Evolutionary conservation across 2,113 vertebrate genomes (phyloP).

Genomic region (Leuciscus idus): DNA sequence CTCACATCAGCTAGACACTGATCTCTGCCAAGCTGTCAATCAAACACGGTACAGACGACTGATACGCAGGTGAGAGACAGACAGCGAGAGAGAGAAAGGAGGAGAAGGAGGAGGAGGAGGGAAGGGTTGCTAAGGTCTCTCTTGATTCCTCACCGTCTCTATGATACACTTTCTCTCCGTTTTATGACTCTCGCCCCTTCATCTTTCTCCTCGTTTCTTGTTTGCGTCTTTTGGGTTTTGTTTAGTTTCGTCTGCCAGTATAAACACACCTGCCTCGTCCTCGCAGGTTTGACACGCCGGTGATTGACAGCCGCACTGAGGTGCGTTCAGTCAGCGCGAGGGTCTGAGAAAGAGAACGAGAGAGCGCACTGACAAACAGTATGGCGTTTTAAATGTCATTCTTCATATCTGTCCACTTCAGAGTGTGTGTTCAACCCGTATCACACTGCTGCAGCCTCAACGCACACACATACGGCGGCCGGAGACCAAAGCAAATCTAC

Average conservation of each 20-base stretch:
- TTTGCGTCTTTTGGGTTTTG: slow-evolving; percentile 28
- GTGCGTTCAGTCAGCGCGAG: slow-evolving; percentile 13
- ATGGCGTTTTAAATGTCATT: slow-evolving; percentile 51
- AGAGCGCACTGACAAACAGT: slow-evolving; percentile 34
- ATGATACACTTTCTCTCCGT: slow-evolving; percentile 45
- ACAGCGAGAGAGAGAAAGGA: slow-evolving; percentile 8
- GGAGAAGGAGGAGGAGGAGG: slow-evolving; percentile 7
- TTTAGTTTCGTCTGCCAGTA: slow-evolving; percentile 26
- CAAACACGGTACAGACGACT: slow-evolving; percentile 80
- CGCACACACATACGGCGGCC: slow-evolving; percentile 43
- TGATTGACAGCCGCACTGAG: slow-evolving; percentile 52
- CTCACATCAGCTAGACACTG: slow-evolving; percentile 92
- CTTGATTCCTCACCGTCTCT: slow-evolving; percentile 47
- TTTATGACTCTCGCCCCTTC: slow-evolving; percentile 39
- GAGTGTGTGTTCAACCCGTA: slow-evolving; percentile 55
- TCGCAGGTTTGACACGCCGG: slow-evolving; percentile 32
- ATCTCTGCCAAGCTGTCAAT: slow-evolving; percentile 93
- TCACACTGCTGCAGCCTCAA: slow-evolving; percentile 45
- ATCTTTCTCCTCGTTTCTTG: slow-evolving; percentile 30
- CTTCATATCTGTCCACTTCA: slow-evolving; percentile 58
- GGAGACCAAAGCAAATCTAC: slow-evolving; percentile 39
- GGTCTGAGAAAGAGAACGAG: slow-evolving; percentile 17
- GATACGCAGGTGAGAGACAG: slow-evolving; percentile 72
- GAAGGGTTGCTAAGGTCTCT: slow-evolving; percentile 45
- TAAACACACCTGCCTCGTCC: slow-evolving; percentile 51